These are phyloP conservation scores for Trachops cirrhosus DNA, from an alignment of 2,797 vertebrate genomes.

Conservation along the genomic window DNA sequence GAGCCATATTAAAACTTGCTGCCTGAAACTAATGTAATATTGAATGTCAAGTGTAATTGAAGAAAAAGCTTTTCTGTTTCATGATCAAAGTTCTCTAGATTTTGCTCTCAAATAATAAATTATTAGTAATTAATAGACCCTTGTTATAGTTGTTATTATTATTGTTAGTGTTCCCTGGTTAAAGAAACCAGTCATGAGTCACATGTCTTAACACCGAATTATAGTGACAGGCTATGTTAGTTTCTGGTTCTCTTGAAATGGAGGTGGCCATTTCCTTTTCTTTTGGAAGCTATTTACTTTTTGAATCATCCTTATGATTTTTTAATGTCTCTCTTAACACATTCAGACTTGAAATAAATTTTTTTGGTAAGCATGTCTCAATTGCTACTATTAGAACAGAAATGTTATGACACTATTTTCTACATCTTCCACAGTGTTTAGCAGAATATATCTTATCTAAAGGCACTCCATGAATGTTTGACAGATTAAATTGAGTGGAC, in stretches of 20 bases:
- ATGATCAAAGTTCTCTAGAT: neutral
- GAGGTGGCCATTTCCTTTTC: neutral
- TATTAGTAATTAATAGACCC: neutral
- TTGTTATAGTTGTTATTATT: neutral
- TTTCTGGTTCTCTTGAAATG: neutral
- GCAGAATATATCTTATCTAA: conserved; percentile 40
- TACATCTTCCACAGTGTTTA: neutral
- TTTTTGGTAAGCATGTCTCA: conserved; percentile 2
- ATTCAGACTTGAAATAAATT: conserved; percentile 6
- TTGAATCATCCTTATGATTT: neutral
- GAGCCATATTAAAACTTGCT: neutral
- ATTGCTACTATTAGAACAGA: conserved; percentile 40
- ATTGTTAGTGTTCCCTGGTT: neutral
- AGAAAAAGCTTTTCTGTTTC: neutral
- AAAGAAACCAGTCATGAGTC: neutral
- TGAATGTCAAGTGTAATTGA: neutral
- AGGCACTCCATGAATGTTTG: conserved; percentile 11
- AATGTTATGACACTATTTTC: neutral
- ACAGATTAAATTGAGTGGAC: conserved; percentile 37
- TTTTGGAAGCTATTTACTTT: neutral
- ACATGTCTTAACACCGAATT: neutral
- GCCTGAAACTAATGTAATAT: neutral
- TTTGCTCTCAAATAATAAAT: neutral
- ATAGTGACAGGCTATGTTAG: neutral
- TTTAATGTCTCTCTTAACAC: neutral